A percentile compares a stretch with the other conserved stretches of the same genome.
Conservation (phyloP, 2,113 vertebrate genomes). For the Chlorodrepanis virens region DNA sequence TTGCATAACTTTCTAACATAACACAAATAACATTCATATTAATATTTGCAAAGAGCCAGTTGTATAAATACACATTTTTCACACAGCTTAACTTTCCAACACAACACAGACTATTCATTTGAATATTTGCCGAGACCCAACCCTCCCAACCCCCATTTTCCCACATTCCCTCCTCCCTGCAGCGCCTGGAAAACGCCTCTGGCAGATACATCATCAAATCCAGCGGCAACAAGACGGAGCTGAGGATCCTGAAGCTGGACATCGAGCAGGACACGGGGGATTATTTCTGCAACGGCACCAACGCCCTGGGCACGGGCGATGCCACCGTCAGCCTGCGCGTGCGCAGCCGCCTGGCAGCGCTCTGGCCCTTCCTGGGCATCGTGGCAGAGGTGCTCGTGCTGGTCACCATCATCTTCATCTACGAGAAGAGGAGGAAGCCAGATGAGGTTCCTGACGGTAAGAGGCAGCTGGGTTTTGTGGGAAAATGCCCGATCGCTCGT, state of each 20-base stretch:
- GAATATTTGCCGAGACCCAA: no score
- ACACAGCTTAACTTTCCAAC: no score
- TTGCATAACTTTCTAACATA: no score
- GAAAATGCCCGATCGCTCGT: no score
- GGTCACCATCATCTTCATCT: slow-evolving; percentile 95
- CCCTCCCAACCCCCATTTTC: no score
- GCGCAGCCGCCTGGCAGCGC: slow-evolving; percentile 87
- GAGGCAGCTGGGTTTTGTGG: background rate
- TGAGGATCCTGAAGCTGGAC: slow-evolving; percentile 74
- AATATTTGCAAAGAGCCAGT: no score
- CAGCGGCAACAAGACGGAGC: slow-evolving; percentile 66
- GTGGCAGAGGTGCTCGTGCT: slow-evolving; percentile 94
- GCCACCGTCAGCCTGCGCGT: slow-evolving; percentile 79
- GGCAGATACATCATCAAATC: slow-evolving; percentile 75
- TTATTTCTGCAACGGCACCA: slow-evolving; percentile 81
- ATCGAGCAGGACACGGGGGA: slow-evolving; percentile 74
- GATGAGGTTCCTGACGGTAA: slow-evolving; percentile 90
- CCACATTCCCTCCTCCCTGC: background rate
- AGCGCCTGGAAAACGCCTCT: slow-evolving; percentile 75
- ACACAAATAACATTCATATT: no score
- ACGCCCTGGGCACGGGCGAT: fast-evolving
- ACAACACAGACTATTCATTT: no score
- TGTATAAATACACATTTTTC: no score
- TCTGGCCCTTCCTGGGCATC: slow-evolving; percentile 98
- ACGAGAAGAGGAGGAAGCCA: slow-evolving; percentile 95